These are phyloP conservation scores for Virgularia gustaviana DNA, from an alignment of 92 coral and sea anemone species.

Conservation along the genomic window DNA sequence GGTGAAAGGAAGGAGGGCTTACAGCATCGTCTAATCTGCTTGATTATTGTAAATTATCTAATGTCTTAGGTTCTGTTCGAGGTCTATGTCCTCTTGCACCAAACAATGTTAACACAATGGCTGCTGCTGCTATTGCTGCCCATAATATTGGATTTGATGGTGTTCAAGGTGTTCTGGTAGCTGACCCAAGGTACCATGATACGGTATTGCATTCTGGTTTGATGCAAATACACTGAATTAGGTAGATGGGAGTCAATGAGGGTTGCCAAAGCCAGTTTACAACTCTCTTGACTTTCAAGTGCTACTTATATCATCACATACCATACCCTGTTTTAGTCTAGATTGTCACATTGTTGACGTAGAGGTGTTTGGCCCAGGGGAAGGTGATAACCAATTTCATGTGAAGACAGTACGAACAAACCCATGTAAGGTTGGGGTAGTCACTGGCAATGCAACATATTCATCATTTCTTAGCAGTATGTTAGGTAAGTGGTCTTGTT, in stretches of 20 bases:
- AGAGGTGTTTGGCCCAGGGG: constrained; percentile 74
- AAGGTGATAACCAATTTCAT: constrained; percentile 55
- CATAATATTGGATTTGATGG: constrained; percentile 76
- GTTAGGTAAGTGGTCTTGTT: constrained; percentile 44
- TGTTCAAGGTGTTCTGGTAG: constrained; percentile 71
- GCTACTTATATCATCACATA: background rate
- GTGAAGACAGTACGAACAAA: constrained; percentile 72
- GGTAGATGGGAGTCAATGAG: too few species aligned
- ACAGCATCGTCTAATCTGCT: background rate
- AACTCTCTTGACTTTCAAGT: background rate
- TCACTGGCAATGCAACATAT: constrained; percentile 80
- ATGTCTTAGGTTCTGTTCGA: constrained; percentile 59
- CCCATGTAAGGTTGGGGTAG: constrained; percentile 65
- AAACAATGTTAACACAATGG: constrained; percentile 84
- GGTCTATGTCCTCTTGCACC: constrained; percentile 80
- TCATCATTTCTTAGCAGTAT: constrained; percentile 73
- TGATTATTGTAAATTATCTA: background rate
- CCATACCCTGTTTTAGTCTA: constrained; percentile 37
- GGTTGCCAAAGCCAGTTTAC: background rate
- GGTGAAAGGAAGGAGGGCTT: too few species aligned
- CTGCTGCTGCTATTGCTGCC: constrained; percentile 81
- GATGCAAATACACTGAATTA: too few species aligned
- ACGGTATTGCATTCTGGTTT: too few species aligned
- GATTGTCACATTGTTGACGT: constrained; percentile 71
- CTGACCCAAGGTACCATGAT: constrained; percentile 68